Conservation (phyloP, 2,797 vertebrate genomes). For the Lepilemur ruficaudatus region DNA sequence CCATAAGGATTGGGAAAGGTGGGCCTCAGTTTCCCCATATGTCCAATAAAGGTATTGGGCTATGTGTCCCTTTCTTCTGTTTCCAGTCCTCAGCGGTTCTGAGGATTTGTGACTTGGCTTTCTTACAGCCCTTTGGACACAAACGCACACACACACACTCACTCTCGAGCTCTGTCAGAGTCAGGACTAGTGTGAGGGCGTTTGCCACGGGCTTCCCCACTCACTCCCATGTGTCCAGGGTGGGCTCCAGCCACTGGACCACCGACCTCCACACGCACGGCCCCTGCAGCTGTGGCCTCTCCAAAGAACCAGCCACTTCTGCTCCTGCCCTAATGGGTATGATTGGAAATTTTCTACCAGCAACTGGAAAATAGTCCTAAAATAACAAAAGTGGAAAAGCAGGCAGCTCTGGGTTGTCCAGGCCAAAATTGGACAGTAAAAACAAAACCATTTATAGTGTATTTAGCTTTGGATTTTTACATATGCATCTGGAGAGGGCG, state of each 20-base stretch:
- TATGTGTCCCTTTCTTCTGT: background rate
- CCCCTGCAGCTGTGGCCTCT: background rate
- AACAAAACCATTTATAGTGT: background rate
- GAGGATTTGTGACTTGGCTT: background rate
- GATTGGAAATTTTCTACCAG: background rate
- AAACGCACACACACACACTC: too few species aligned
- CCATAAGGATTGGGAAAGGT: rapidly evolving
- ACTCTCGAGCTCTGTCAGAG: too few species aligned
- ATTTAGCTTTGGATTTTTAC: background rate
- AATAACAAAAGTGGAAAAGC: slow-evolving; percentile 39
- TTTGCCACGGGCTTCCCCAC: background rate
- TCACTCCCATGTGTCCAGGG: background rate
- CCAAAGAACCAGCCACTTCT: background rate
- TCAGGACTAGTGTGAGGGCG: background rate
- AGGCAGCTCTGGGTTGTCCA: background rate
- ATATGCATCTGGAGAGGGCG: background rate
- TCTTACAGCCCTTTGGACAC: background rate
- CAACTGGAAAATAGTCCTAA: slow-evolving; percentile 36
- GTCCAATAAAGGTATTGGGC: background rate
- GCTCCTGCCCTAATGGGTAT: background rate
- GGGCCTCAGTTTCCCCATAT: background rate
- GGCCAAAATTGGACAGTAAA: background rate
- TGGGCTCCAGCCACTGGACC: background rate
- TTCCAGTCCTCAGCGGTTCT: background rate
- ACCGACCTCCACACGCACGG: rapidly evolving